Evolutionary conservation across 2,113 vertebrate species (phyloP), one percentile per base, ranked within the genome.

Genomic region (Paracanthobrama guichenoti): DNA sequence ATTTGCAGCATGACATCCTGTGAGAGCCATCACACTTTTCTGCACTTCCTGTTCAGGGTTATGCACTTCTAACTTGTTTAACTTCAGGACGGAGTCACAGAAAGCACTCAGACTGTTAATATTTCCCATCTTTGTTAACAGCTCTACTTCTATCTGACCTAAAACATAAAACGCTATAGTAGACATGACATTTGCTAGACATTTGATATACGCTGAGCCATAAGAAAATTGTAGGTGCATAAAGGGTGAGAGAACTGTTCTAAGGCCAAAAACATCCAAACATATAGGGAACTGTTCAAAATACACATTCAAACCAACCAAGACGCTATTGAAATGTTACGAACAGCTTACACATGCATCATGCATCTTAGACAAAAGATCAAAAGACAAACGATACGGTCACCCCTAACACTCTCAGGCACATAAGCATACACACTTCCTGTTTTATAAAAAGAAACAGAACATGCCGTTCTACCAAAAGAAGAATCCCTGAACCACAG

Each of bases 1-100:
- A 84, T 75, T 82, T 28, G 67, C 83, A 83, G 73, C 67, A 50
- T 75, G 28, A 71, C 76, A 75, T 90, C 84, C 88, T 89, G 86
- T 77, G 16, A 53, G 53, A n/a, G 28, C 42, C 66, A 82, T 66
- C 64, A 79, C 73, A 76, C 79, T 46, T 78, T 28, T 72, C 62
- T 82, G 57, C n/a, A 84, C 60, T 87, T 88, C 88, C 85, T 88
- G 88, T 83, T 72, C 22, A 20, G 22, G 66, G 14, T 24, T 71
- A 62, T 42, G 78, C 10, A 71, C 35, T 67, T 76, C 20, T 87
- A 42, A 74, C 78, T 79, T 14, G 26, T 42, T 42, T 71, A n/a
- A n/a, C 35, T 42, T 12, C 20, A 24, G 20, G 11, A 72, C 2
- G 22, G 0, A 72, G 69, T 24, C 39, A 72, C 35, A 72, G n/a